Evolutionary conservation across 2,797 vertebrate species (phyloP).

Genomic region (Halcyon badia): DNA sequence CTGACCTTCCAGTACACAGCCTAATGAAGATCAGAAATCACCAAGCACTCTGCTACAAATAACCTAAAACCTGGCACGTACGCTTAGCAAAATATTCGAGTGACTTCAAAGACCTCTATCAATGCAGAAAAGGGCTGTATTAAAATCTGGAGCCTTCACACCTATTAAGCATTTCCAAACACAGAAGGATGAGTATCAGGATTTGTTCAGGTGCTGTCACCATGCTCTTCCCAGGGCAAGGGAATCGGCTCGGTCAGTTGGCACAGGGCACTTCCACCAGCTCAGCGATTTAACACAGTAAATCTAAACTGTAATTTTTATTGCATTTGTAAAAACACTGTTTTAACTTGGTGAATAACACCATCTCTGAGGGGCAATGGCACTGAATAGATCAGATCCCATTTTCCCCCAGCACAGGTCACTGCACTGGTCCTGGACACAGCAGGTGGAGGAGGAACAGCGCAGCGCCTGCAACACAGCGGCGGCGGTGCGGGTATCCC

Average conservation of each 20-base stretch:
- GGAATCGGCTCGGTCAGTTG: not conserved
- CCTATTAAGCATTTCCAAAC: conserved; percentile 35
- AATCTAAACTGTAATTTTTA: not conserved
- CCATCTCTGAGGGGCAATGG: not conserved
- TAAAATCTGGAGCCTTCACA: conserved; percentile 13
- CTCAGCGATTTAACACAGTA: not conserved
- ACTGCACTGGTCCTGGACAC: accelerated
- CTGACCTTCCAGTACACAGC: not conserved
- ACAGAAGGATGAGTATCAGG: not conserved
- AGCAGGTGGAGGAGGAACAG: not conserved
- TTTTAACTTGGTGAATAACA: not conserved
- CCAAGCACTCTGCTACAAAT: not conserved
- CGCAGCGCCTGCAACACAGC: accelerated
- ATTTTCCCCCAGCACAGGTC: accelerated
- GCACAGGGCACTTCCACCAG: not conserved
- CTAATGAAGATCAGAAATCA: conserved; percentile 36
- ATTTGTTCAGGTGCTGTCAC: not conserved
- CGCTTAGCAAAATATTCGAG: not conserved
- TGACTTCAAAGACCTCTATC: conserved; percentile 37
- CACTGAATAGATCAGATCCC: accelerated
- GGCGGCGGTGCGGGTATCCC: accelerated
- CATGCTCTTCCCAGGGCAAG: accelerated
- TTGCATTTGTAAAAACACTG: accelerated
- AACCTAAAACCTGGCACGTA: not conserved
- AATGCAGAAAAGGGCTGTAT: not conserved